Base-by-base conservation (phyloP, 2,888 invertebrate species). In the Amphiduros pacificus region DNA sequence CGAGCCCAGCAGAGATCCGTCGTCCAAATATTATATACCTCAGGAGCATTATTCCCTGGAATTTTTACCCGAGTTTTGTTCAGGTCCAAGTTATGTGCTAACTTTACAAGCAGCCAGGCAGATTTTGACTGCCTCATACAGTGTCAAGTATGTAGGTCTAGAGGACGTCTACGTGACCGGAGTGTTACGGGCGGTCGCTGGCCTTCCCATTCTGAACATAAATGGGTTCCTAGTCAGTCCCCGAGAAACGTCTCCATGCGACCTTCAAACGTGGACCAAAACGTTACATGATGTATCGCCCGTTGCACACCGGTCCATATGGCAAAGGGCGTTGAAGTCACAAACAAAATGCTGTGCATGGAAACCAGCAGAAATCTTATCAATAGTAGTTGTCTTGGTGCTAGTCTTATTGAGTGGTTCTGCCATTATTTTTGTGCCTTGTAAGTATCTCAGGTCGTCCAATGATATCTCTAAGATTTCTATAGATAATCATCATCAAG, bases 51-150 rank as follows among this genome's bases (percentile, higher is more conserved):
- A 66, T 27, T 68, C 70, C 2, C 62, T 61, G 40, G 20, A 6
- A 5, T 70, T 69, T 57, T 70, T 67, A 56, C 70, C 70, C 2
- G 65, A 64, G 11, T 70, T 69, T 63, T 70, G 70, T 51, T 63
- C 70, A 1, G 70, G 70, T 2, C 70, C 70, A 2, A 68, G 63
- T 2, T 70, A 70, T 31, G 58, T 69, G 20, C 41, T 70, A 31
- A 69, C 70, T 27, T 52, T 49, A 17, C n/a, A 28, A 24, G 68
- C 70, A 6, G 53, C 63, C 9, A 20, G 9, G 11, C 62, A 56
- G 2, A 24, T 69, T 11, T 24, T 69, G 40, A n/a, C 29, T 2
- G 65, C 65, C n/a, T 61, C 65, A 14, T 52, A 51, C 4, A 50
- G 62, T 36, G 64, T 65, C 14, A 44, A 28, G 11, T 70, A 60